These are phyloP conservation scores for Lacerta bilineata DNA, from an alignment of 2,797 vertebrate species.

Conservation along the genomic window DNA sequence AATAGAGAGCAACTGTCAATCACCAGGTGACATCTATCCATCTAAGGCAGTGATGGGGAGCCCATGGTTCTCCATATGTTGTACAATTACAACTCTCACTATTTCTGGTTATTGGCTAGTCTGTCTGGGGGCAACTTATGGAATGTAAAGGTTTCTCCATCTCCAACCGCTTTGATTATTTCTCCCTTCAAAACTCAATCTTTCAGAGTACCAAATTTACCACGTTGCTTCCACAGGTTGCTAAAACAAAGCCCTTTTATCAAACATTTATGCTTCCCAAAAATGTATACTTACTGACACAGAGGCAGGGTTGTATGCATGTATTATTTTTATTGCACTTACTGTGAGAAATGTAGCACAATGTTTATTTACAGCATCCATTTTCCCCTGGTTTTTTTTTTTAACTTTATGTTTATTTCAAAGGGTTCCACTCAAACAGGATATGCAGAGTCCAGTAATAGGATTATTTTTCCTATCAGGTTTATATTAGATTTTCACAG, in stretches of 20 bases:
- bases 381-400: not conserved
- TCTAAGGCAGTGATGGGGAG: too few species aligned
- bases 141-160: too few species aligned
- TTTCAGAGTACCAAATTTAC: not conserved
- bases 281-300: not conserved
- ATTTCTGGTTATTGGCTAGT: too few species aligned
- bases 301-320: not conserved
- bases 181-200: not conserved
- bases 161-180: not conserved
- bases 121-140: too few species aligned
- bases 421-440: not conserved
- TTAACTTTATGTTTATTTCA: not conserved
- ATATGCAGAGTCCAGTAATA: constrained; percentile 39
- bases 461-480: constrained; percentile 44
- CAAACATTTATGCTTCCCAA: not conserved
- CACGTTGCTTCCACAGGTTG: not conserved
- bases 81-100: too few species aligned
- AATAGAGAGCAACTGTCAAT: too few species aligned
- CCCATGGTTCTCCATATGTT: too few species aligned
- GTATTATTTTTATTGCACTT: constrained; percentile 17
- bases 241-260: not conserved
- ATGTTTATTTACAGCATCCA: not conserved
- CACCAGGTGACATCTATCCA: too few species aligned
- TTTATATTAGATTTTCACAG: constrained; percentile 57
- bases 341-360: not conserved